Evolutionary conservation across 2,113 vertebrate genomes (phyloP).

Genomic region (Corythaeola cristata): DNA sequence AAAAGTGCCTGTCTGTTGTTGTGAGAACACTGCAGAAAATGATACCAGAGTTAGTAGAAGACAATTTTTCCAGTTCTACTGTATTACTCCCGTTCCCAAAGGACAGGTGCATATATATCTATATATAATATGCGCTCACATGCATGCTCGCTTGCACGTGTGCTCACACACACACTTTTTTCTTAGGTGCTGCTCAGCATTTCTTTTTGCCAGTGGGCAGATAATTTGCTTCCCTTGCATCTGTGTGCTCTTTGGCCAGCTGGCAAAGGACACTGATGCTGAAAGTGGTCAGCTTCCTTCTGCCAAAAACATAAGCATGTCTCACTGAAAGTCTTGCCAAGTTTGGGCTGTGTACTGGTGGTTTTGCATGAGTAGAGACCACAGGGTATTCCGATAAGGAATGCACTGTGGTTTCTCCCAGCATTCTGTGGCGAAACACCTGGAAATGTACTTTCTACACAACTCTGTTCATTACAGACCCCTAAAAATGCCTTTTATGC

Average conservation of each 20-base stretch:
- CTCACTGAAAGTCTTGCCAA: slow-evolving; percentile 43
- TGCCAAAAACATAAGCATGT: slow-evolving; percentile 65
- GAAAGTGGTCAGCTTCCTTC: slow-evolving; percentile 22
- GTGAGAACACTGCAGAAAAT: neutral
- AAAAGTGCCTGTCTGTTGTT: neutral
- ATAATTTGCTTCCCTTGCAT: slow-evolving; percentile 61
- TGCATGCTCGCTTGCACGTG: rapidly evolving
- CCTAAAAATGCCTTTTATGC: neutral
- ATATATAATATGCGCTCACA: neutral
- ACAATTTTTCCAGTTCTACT: neutral
- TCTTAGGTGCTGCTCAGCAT: slow-evolving; percentile 37
- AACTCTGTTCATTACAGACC: neutral
- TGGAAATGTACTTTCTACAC: neutral
- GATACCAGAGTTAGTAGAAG: neutral
- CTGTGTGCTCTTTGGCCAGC: slow-evolving; percentile 56
- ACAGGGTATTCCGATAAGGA: neutral
- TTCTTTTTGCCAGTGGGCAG: slow-evolving; percentile 42
- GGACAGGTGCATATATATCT: neutral
- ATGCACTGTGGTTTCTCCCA: neutral
- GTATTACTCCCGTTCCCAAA: neutral
- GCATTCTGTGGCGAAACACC: neutral
- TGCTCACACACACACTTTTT: neutral
- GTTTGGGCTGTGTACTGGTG: neutral
- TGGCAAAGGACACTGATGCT: slow-evolving; percentile 60
- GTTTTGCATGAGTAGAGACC: neutral